These are phyloP conservation scores for Parapristionchus giblindavisi DNA, from an alignment of 2,888 invertebrate genomes.

Conservation along the genomic window DNA sequence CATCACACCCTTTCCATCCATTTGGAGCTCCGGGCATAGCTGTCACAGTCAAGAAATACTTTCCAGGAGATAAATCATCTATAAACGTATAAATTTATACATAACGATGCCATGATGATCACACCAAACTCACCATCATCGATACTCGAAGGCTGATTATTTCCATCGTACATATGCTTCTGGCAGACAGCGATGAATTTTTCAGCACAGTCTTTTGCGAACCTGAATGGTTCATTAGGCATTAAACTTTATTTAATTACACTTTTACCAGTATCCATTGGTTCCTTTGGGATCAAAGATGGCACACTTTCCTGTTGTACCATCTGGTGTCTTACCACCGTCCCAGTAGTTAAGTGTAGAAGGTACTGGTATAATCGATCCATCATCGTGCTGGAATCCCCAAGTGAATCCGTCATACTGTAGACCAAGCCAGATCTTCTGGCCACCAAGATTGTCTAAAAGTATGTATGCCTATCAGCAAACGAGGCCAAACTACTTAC, in stretches of 20 bases:
- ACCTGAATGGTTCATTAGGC: background rate
- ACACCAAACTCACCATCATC: conserved; percentile 40
- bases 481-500: background rate
- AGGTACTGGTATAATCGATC: background rate
- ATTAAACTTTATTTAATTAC: background rate
- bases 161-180: conserved; percentile 52
- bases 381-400: conserved; percentile 22
- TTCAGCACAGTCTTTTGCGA: background rate
- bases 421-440: conserved; percentile 19
- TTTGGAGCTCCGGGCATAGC: background rate
- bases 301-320: conserved; percentile 16
- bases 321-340: conserved; percentile 1
- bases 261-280: conserved; percentile 28
- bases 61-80: conserved; percentile 36
- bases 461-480: background rate
- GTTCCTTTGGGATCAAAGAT: background rate
- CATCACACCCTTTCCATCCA: conserved; percentile 30
- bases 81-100: background rate
- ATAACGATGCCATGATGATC: background rate
- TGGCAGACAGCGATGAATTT: conserved; percentile 48
- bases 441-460: conserved; percentile 1
- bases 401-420: background rate
- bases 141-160: conserved; percentile 47
- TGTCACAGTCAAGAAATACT: conserved; percentile 29
- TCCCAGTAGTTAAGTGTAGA: background rate